Percentiles rank a stretch among this genome's conserved stretches.
Conservation (phyloP, 2,113 vertebrate species). For the Ceyx melanurus region DNA sequence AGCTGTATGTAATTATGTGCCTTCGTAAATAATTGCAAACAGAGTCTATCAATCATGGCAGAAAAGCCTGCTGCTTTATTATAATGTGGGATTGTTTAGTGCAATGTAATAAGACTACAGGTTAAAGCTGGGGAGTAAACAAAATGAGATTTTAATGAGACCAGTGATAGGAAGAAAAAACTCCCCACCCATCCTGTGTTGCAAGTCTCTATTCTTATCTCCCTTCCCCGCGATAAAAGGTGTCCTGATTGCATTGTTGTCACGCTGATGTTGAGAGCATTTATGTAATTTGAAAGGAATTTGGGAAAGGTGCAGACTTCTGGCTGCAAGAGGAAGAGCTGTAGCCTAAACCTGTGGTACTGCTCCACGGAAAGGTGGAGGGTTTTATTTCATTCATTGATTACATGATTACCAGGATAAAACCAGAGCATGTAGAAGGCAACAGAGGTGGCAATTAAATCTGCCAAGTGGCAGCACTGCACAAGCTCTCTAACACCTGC, state of each 20-base stretch:
- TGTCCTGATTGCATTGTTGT: background rate
- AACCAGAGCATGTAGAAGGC: background rate
- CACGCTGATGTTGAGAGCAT: background rate
- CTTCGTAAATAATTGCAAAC: constrained; percentile 58
- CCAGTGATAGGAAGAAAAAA: background rate
- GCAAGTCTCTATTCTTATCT: background rate
- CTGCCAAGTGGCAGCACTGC: background rate
- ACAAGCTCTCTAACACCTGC: background rate
- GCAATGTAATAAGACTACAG: constrained; percentile 23
- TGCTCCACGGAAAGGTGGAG: background rate
- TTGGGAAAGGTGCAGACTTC: background rate
- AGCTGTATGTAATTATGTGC: constrained; percentile 27
- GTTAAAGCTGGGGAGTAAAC: constrained; percentile 29
- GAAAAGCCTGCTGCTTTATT: constrained; percentile 12
- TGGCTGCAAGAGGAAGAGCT: background rate
- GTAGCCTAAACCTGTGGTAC: background rate
- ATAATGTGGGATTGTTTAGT: constrained; percentile 38
- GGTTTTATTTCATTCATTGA: background rate
- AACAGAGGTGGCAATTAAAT: background rate
- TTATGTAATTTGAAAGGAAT: background rate
- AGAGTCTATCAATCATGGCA: constrained; percentile 30
- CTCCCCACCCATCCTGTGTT: constrained; percentile 44
- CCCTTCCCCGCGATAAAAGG: background rate
- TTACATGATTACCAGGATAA: background rate
- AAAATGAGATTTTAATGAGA: constrained; percentile 14